These are phyloP conservation scores for Drosophila guanche DNA, from an alignment of 1,140 invertebrate species.

Conservation along the genomic window DNA sequence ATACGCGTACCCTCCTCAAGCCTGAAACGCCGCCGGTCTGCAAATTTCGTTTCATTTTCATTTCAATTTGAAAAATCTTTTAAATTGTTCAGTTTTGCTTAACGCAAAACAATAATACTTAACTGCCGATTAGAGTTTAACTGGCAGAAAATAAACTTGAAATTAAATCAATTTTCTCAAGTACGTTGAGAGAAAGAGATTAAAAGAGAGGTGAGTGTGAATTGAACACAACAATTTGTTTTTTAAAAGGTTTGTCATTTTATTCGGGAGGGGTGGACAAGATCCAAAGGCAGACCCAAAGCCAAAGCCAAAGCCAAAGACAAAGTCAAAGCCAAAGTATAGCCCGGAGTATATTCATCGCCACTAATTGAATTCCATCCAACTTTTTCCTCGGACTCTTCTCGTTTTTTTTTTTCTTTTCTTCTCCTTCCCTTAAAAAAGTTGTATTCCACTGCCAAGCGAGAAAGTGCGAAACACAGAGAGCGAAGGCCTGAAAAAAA, in stretches of 20 bases:
- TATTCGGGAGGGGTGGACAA: constrained; percentile 15
- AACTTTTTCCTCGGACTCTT: constrained; percentile 57
- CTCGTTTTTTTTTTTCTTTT: constrained; percentile 14
- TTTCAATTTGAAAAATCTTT: constrained; percentile 25
- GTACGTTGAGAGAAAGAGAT: constrained; percentile 26
- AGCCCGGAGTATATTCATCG: constrained; percentile 52
- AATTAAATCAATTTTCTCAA: constrained; percentile 63
- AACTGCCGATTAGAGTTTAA: constrained; percentile 62
- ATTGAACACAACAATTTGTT: constrained; percentile 32
- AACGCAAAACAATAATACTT: constrained; percentile 25
- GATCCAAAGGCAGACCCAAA: too few species aligned
- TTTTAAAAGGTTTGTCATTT: constrained; percentile 67
- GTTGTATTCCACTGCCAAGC: constrained; percentile 40
- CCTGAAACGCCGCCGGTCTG: constrained; percentile 41
- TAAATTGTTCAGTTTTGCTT: constrained; percentile 8
- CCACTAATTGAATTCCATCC: constrained; percentile 71
- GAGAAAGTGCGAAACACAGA: neutral
- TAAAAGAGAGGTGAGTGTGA: constrained; percentile 26
- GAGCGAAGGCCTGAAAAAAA: constrained; percentile 44
- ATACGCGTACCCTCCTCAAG: constrained; percentile 22
- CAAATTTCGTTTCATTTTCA: constrained; percentile 66
- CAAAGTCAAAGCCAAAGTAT: constrained; percentile 8
- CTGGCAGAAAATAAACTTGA: constrained; percentile 49
- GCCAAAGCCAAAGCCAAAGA: too few species aligned
- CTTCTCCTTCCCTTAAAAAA: constrained; percentile 43